Conservation (phyloP, 2,113 vertebrate species). For the Esox niger region DNA sequence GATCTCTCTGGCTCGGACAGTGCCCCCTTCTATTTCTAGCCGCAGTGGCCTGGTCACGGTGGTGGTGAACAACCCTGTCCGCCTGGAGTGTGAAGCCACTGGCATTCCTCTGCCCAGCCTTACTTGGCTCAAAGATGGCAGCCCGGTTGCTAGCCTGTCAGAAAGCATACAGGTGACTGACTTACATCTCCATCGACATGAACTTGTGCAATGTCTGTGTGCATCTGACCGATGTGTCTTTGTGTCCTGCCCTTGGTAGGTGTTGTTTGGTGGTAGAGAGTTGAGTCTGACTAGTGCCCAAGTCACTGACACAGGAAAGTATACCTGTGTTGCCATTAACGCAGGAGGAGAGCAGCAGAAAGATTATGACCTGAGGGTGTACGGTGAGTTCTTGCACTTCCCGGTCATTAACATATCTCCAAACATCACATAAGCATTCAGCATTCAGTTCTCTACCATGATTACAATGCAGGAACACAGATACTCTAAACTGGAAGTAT, state of each 20-base stretch:
- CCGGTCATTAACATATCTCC: not conserved
- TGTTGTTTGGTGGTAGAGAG: constrained; percentile 83
- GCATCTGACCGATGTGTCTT: not conserved
- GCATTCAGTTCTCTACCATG: too few relatives aligned
- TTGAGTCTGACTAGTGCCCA: constrained; percentile 82
- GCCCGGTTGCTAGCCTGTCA: constrained; percentile 85
- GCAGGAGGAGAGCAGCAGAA: constrained; percentile 90
- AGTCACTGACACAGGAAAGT: constrained; percentile 85
- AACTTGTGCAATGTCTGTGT: constrained; percentile 20
- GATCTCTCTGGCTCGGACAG: constrained; percentile 50
- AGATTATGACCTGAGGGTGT: constrained; percentile 81
- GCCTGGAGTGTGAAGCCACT: constrained; percentile 88
- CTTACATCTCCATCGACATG: not conserved
- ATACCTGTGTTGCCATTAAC: constrained; percentile 91
- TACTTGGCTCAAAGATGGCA: constrained; percentile 94
- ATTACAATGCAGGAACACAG: too few relatives aligned
- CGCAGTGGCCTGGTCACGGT: constrained; percentile 77
- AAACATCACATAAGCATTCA: not conserved
- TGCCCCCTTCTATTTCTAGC: constrained; percentile 86
- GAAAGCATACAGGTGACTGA: constrained; percentile 83
- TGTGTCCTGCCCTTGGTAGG: constrained; percentile 58
- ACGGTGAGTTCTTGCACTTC: constrained; percentile 75
- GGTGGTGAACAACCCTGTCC: constrained; percentile 85
- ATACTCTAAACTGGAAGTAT: too few relatives aligned
- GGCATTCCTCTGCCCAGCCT: constrained; percentile 89